Conservation (phyloP, 1,140 invertebrate species). For the Drosophila ogumai region DNA sequence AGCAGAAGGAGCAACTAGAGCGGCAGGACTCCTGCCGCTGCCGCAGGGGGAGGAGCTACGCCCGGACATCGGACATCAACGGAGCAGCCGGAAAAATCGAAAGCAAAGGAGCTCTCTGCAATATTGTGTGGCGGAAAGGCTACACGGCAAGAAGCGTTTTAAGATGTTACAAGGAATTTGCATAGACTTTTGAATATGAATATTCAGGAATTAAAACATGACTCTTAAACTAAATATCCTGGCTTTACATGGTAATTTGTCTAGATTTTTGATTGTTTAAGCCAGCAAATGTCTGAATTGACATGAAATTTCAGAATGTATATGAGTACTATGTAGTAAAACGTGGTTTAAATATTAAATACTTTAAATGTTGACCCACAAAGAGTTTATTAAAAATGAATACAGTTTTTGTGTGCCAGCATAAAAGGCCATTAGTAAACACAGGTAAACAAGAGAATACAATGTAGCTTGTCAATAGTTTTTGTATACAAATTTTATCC, state of each 20-base stretch:
- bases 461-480: background rate
- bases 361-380: background rate
- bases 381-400: conserved; percentile 1
- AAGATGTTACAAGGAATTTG: conserved; percentile 5
- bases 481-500: background rate
- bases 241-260: background rate
- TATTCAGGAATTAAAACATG: background rate
- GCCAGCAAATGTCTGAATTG: background rate
- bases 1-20: conserved; percentile 42
- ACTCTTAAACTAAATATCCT: background rate
- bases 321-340: no score
- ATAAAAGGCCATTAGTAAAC: conserved; percentile 9
- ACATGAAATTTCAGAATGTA: background rate
- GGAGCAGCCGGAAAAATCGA: conserved; percentile 50
- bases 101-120: conserved; percentile 46
- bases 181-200: conserved; percentile 3
- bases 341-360: background rate
- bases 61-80: conserved; percentile 13
- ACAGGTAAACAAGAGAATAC: background rate
- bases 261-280: background rate
- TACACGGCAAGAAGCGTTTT: conserved; percentile 15
- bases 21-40: conserved; percentile 13
- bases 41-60: conserved; percentile 1
- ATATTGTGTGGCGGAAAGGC: conserved; percentile 32
- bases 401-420: background rate